A percentile compares a stretch with the other conserved stretches of the same genome.
Conservation (phyloP, 1,140 invertebrate species). For the Drosophila nannoptera region DNA sequence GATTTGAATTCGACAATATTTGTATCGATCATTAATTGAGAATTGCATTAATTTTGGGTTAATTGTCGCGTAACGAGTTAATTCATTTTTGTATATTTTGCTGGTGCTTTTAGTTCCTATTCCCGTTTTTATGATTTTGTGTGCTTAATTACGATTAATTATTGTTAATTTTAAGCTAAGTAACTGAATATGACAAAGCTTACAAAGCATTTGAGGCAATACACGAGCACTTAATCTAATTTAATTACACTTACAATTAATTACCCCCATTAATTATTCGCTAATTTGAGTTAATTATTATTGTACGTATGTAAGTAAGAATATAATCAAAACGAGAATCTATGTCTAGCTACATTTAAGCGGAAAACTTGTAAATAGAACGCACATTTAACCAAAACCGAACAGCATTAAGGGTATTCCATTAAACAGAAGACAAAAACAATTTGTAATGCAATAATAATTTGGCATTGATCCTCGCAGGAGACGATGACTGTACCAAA, state of each 20-base stretch:
- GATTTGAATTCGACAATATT: slow-evolving; percentile 50
- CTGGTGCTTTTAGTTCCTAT: slow-evolving; percentile 77
- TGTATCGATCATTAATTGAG: slow-evolving; percentile 10
- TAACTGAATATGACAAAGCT: slow-evolving; percentile 73
- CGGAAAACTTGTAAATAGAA: slow-evolving; percentile 56
- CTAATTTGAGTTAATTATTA: slow-evolving; percentile 29
- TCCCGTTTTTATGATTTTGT: slow-evolving; percentile 42
- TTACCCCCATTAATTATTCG: slow-evolving; percentile 22
- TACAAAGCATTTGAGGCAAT: slow-evolving; percentile 77
- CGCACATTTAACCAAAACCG: slow-evolving; percentile 42
- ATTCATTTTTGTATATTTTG: slow-evolving; percentile 49
- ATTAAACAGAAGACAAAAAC: slow-evolving; percentile 10
- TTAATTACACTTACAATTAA: slow-evolving; percentile 9
- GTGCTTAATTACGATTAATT: slow-evolving; percentile 30
- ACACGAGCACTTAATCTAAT: slow-evolving; percentile 32
- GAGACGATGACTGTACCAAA: slow-evolving; percentile 76
- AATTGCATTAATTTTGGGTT: not conserved
- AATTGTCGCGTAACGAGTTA: not conserved
- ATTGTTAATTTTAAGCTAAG: slow-evolving; percentile 56
- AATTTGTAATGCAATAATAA: slow-evolving; percentile 25
- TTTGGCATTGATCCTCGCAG: slow-evolving; percentile 43
- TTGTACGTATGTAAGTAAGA: slow-evolving; percentile 41
- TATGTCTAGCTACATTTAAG: slow-evolving; percentile 40
- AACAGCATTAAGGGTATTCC: slow-evolving; percentile 56
- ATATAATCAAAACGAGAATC: slow-evolving; percentile 45